Evolutionary conservation across 2,888 invertebrate genomes (phyloP).

Genomic region (Drosophila basisetae): DNA sequence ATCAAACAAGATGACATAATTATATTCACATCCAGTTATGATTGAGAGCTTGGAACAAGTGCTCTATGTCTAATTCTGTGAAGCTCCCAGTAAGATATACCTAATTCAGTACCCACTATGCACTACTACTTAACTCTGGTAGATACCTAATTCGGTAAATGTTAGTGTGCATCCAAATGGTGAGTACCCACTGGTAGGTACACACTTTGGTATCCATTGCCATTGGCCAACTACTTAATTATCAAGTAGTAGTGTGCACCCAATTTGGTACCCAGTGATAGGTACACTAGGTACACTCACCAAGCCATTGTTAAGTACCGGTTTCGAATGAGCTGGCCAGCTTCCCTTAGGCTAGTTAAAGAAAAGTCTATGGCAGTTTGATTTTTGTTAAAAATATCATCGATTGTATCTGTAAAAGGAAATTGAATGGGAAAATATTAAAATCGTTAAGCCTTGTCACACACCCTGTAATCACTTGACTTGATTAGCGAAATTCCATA

Average conservation of each 20-base stretch:
- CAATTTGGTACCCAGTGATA: not conserved
- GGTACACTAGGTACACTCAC: not conserved
- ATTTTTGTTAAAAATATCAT: not conserved
- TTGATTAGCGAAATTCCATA: constrained; percentile 68
- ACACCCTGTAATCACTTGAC: constrained; percentile 47
- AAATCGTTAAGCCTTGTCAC: not conserved
- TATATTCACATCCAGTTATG: too few species aligned
- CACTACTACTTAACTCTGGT: too few species aligned
- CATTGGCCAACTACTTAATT: too few species aligned
- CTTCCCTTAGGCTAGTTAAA: not conserved
- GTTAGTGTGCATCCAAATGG: too few species aligned
- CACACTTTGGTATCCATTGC: not conserved
- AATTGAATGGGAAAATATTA: not conserved
- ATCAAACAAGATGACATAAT: too few species aligned
- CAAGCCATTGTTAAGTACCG: not conserved
- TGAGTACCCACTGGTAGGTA: not conserved
- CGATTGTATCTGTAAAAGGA: not conserved
- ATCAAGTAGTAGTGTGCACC: not conserved
- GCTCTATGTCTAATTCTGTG: too few species aligned
- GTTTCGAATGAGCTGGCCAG: not conserved
- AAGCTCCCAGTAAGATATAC: too few species aligned
- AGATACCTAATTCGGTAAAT: too few species aligned
- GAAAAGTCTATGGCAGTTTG: not conserved
- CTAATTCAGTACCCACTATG: too few species aligned
- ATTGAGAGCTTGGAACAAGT: too few species aligned